Percentiles rank a stretch among this genome's conserved stretches.
Conservation (phyloP, 1,140 invertebrate genomes). For the Paraescarpia echinospica region DNA sequence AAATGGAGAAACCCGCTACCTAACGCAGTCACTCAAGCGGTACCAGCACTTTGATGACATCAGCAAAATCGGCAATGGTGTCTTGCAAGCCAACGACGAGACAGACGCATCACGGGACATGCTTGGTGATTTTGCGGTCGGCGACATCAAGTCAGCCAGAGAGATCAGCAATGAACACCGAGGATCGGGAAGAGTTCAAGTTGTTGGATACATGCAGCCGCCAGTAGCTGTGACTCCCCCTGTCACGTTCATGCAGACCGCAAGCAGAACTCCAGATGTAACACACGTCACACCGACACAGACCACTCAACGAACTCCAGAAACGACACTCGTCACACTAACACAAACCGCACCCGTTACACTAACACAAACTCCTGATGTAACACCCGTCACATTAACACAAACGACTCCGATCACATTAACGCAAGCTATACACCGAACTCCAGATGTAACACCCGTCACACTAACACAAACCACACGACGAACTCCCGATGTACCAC, state of each 20-base stretch:
- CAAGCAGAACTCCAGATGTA: not conserved
- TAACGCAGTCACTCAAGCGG: slow-evolving; percentile 4
- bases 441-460: not conserved
- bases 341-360: not conserved
- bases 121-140: not conserved
- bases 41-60: slow-evolving; percentile 15
- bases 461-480: not conserved
- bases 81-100: not conserved
- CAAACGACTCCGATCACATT: not conserved
- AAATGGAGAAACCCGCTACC: not conserved
- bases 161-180: not conserved
- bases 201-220: not conserved
- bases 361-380: not conserved
- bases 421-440: not conserved
- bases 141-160: not conserved
- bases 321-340: not conserved
- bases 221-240: not conserved
- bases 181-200: not conserved
- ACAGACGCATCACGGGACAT: not conserved
- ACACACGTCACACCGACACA: not conserved
- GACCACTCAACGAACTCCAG: not conserved
- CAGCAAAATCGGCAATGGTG: not conserved
- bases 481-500: not conserved
- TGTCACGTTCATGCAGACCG: not conserved
- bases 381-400: not conserved